Evolutionary conservation across 2,113 vertebrate genomes (phyloP), one percentile per base, ranked within the genome.

Genomic region (Apeltes quadracus): DNA sequence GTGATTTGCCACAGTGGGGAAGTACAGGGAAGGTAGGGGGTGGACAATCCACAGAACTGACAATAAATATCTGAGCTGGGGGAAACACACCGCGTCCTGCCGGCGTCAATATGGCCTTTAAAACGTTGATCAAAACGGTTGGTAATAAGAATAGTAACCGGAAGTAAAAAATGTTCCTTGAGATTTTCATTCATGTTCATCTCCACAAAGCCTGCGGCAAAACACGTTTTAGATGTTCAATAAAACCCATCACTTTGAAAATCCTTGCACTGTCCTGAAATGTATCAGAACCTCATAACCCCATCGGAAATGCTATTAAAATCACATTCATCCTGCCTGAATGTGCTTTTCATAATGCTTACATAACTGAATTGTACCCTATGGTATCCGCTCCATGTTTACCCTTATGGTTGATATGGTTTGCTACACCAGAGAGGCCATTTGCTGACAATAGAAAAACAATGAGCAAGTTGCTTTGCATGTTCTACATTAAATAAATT

Each of bases 1-100:
- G 86, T 87, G 88, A 92, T 90, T 92, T 91, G 73, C 79, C 82
- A 69, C 89, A 81, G 90, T 75, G 76, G 78, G 76, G 75, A 80
- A 67, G 61, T 15, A 34, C 69, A 70, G 71, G 61, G 55, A 71
- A 73, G 59, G 72, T 11, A 43, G 66, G 67, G 57, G 68, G 62
- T 62, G 77, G 70, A 82, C 76, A 80, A 86, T 80, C 68, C 46
- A 68, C 77, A 78, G 78, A 83, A 81, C 81, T 82, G 79, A 79
- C 82, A 85, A 90, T 87, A 90, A 89, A 89, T 84, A 84, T 83
- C 76, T 62, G 82, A 76, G 83, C 79, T 82, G 85, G 78, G 77
- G 66, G 64, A 79, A 87, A 86, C 79, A 34, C 32, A 34, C 5
- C 32, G 29, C 32, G 32, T 32, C 6, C 32, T 34, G 32, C 32